Base-by-base conservation (phyloP, 2,888 invertebrate species). In the Drosophila subquinaria region DNA sequence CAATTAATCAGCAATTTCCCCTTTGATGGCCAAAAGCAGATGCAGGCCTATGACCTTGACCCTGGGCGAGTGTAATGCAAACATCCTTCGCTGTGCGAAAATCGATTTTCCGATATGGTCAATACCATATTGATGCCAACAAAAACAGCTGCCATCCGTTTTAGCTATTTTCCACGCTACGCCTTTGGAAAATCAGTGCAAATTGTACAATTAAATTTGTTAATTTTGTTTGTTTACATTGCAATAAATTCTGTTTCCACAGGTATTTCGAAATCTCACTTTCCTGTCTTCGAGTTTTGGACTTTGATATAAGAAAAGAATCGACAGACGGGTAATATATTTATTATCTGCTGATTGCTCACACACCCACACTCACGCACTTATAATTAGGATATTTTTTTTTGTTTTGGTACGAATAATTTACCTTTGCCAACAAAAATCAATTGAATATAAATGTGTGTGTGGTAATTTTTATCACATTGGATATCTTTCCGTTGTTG, bases 351-450 rank as follows among this genome's bases (percentile, higher is more conserved):
- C 27, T 40, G 36, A 53, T 23, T n/a, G 13, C 38, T 53, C 43
- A 27, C 40, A 53, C 40, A 53, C 30, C 15, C 27, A 23, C 38
- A 11, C 23, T 15, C 15, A 43, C n/a, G 0, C 15, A 36, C 10
- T 30, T 13, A n/a, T 42, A 23, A 36, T 15, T 42, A 45, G 42
- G 45, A 11, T 43, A 59, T 65, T 15, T 27, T 23, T 23, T 27
- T 27, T 27, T 27, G 27, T 27, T 27, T 42, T 52, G 20, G 35
- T 35, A 35, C 30, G n/a, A 38, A 67, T 47, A 50, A 59, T 66
- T 66, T 78, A 72, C 68, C 81, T 68, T 69, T 57, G 62, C 42
- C 53, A 45, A 63, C 8, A 30, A 30, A 76, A 65, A 52, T 71
- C 35, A 63, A 68, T 68, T 59, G 43, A 66, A 35, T 56, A 47